Evolutionary conservation across 2,113 vertebrate genomes (phyloP), one percentile per base, ranked within the genome.

Genomic region (Steatornis caripensis): DNA sequence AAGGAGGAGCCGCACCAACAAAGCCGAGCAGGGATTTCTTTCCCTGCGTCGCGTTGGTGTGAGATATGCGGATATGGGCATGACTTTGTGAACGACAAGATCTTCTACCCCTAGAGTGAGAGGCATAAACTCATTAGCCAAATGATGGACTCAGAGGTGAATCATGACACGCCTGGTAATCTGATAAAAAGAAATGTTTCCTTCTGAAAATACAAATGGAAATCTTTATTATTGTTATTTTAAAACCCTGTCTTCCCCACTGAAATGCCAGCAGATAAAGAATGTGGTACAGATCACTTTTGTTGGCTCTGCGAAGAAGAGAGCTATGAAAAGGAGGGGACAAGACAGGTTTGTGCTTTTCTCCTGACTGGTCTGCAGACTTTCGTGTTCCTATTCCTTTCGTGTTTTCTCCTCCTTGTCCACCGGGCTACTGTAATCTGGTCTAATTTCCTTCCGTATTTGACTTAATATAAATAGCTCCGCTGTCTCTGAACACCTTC

Each of bases 91-190:
- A 97, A 92, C 70, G 89, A 94, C 92, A 95, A 93, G 65, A 57
- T 37, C 46, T 43, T 88, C 57, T 87, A 75, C 36, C 93, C 62
- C 87, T 23, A 36, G 90, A 92, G 93, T 89, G 29, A 76, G 17
- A 23, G 32, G 19, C 68, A 84, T 90, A 93, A 96, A 94, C 92
- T 96, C 82, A 90, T 97, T 94, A 97, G 79, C 75, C 79, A 94
- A 78, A 81, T 45, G 15, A 87, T 87, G 65, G 69, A 55, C 77
- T 94, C 5, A 3, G 57, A 87, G 87, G 77, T 93, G 62, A 95
- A 89, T 92, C 88, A 84, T 87, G 61, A 88, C 77, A 95, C 75
- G 54, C 66, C 29, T 57, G 18, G 30, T 91, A 93, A 96, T 94
- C 55, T 82, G 77, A 93, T 92, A 84, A 86, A 88, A 88, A 84